Evolutionary conservation across 1,140 invertebrate genomes (phyloP).

Genomic region (Eurytemora carolleeae): DNA sequence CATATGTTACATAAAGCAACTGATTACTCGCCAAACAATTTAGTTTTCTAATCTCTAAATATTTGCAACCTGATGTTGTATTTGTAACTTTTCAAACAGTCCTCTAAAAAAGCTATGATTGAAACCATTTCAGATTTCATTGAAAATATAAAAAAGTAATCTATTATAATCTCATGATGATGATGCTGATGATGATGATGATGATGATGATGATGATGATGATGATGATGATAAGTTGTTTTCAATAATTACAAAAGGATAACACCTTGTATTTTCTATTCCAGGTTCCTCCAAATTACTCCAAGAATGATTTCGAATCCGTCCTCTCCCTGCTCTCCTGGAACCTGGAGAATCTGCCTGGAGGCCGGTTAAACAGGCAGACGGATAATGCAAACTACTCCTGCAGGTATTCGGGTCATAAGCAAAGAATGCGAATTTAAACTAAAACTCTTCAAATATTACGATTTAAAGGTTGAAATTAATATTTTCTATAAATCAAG

Average conservation of each 20-base stretch:
- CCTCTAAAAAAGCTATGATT: neutral
- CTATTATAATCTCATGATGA: neutral
- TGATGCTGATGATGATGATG: conserved; percentile 6
- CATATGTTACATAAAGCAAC: no score
- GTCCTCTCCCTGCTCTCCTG: conserved; percentile 56
- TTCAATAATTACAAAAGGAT: conserved; percentile 36
- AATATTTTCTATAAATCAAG: no score
- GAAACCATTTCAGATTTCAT: neutral
- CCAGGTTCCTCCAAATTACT: conserved; percentile 37
- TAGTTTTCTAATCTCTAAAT: no score
- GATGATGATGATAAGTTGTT: conserved; percentile 18
- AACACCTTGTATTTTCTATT: neutral
- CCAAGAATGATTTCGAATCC: conserved; percentile 59
- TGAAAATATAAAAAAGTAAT: no score
- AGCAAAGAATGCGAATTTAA: no score
- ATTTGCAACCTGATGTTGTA: no score
- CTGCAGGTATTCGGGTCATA: conserved; percentile 30
- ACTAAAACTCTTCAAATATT: no score
- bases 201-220: neutral
- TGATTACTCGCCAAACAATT: no score
- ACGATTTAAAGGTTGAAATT: no score
- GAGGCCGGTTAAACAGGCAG: conserved; percentile 46
- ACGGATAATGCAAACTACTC: conserved; percentile 61
- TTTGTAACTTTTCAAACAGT: no score
- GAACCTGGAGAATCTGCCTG: conserved; percentile 62